Evolutionary conservation across 2,797 vertebrate genomes (phyloP).

Genomic region (Spondyliosoma cantharus): DNA sequence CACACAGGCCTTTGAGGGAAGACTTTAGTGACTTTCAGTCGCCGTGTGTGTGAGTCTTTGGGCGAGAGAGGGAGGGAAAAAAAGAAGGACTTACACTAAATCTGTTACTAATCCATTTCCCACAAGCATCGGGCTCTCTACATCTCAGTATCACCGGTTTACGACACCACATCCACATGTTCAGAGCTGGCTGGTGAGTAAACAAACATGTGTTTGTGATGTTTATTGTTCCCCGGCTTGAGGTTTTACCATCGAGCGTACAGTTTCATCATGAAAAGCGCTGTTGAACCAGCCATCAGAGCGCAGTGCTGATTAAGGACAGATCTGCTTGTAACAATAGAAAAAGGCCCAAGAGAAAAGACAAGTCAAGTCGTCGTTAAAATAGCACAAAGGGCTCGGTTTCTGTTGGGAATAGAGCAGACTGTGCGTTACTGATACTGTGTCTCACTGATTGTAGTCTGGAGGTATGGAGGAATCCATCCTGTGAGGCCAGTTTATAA

Average conservation of each 20-base stretch:
- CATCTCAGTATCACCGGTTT: slow-evolving; percentile 62
- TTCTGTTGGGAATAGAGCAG: slow-evolving; percentile 22
- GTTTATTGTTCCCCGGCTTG: slow-evolving; percentile 78
- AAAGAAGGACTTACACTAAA: slow-evolving; percentile 50
- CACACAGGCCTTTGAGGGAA: slow-evolving; percentile 52
- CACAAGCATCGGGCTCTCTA: slow-evolving; percentile 58
- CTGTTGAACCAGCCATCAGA: slow-evolving; percentile 57
- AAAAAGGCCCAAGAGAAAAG: slow-evolving; percentile 38
- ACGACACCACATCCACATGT: slow-evolving; percentile 71
- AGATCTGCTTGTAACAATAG: slow-evolving; percentile 73
- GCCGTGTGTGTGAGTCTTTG: slow-evolving; percentile 1
- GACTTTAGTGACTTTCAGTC: slow-evolving; percentile 39
- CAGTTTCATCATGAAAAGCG: slow-evolving; percentile 70
- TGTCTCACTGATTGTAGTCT: slow-evolving; percentile 47
- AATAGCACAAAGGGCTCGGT: slow-evolving; percentile 36
- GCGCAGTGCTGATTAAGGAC: slow-evolving; percentile 71
- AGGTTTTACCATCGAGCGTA: slow-evolving; percentile 72
- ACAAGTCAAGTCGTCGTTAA: slow-evolving; percentile 32
- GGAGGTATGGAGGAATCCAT: slow-evolving; percentile 48
- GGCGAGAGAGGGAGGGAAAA: background rate
- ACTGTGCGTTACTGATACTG: slow-evolving; percentile 53
- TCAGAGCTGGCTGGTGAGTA: slow-evolving; percentile 64
- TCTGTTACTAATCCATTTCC: slow-evolving; percentile 77
- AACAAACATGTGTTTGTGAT: slow-evolving; percentile 79
- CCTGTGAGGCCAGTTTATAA: slow-evolving; percentile 11